Evolutionary conservation across 2,113 vertebrate genomes (phyloP).

Genomic region (Tetrao urogallus): DNA sequence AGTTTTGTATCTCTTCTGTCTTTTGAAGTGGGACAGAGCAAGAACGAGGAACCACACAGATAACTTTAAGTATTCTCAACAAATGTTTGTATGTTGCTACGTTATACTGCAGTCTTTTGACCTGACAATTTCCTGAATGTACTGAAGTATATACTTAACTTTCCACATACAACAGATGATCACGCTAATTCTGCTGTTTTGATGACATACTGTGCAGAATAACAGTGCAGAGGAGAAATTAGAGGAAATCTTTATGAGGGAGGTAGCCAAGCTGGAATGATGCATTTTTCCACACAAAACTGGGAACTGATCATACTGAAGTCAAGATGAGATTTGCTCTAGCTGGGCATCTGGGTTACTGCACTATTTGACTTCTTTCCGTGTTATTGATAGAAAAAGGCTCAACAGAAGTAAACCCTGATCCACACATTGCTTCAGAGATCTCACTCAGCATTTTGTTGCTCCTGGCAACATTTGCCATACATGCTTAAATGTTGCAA

Average conservation of each 20-base stretch:
- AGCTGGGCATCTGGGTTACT: not conserved
- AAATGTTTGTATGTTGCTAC: not conserved
- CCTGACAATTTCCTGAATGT: not conserved
- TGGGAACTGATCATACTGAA: not conserved
- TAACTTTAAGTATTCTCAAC: not conserved
- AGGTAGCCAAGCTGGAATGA: not conserved
- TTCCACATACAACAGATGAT: not conserved
- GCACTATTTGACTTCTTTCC: not conserved
- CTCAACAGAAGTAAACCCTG: not conserved
- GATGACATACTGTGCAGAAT: not conserved
- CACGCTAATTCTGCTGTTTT: not conserved
- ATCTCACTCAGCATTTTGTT: not conserved
- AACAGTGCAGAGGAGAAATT: not conserved
- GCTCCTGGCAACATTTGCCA: not conserved
- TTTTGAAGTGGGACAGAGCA: not conserved
- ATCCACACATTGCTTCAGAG: not conserved
- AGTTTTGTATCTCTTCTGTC: not conserved
- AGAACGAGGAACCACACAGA: not conserved
- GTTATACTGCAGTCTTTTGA: not conserved
- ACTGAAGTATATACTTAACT: not conserved
- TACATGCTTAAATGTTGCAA: not conserved
- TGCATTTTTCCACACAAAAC: not conserved
- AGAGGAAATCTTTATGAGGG: not conserved
- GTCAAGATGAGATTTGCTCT: not conserved
- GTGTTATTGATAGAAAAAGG: not conserved